Percentiles rank a stretch among this genome's conserved stretches.
These are phyloP conservation scores for Microdon myrmicae DNA, from an alignment of 2,888 invertebrate species.

Conservation along the genomic window DNA sequence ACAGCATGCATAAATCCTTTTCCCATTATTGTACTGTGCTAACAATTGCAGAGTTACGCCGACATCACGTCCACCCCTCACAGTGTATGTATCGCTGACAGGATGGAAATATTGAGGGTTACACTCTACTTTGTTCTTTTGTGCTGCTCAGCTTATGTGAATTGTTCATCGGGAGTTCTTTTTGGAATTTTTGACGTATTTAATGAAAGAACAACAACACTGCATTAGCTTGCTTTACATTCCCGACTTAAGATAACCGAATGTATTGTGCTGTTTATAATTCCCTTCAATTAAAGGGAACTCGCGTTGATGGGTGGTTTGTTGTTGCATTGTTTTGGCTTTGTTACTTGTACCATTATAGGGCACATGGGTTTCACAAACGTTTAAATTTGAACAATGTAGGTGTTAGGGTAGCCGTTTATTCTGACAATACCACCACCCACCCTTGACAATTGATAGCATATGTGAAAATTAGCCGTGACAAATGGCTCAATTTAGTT, in stretches of 20 bases:
- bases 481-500: conserved; percentile 68
- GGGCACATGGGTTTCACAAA: conserved; percentile 12
- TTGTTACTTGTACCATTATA: conserved; percentile 33
- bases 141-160: conserved; percentile 14
- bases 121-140: conserved; percentile 26
- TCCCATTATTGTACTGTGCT: conserved; percentile 41
- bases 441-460: conserved; percentile 61
- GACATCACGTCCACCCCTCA: conserved; percentile 15
- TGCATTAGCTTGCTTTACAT: conserved; percentile 42
- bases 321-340: conserved; percentile 46
- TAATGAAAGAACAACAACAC: conserved; percentile 52
- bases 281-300: conserved; percentile 45
- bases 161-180: conserved; percentile 26
- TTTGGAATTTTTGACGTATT: conserved; percentile 49
- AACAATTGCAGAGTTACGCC: conserved; percentile 23
- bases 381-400: conserved; percentile 16
- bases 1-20: conserved; percentile 49
- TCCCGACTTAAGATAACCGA: conserved; percentile 40
- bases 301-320: conserved; percentile 49
- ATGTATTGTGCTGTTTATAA: conserved; percentile 44
- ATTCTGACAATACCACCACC: conserved; percentile 15
- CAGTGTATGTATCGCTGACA: conserved; percentile 19
- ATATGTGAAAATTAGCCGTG: conserved; percentile 68
- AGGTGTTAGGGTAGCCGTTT: conserved; percentile 30
- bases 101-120: conserved; percentile 30